Conservation (phyloP, 1,140 invertebrate genomes). For the Sycophaga agraensis region DNA sequence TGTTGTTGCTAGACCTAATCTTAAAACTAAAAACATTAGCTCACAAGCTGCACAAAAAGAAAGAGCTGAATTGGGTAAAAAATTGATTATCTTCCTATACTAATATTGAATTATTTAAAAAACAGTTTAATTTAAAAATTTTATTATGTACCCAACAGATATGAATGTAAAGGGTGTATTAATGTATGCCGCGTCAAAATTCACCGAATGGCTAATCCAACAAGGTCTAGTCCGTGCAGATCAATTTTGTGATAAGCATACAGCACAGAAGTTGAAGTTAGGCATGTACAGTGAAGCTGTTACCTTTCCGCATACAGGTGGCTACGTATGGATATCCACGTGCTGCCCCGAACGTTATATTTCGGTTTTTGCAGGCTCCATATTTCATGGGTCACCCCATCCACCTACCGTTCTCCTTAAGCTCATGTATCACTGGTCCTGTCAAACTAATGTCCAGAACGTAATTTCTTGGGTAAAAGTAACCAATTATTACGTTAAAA, state of each 20-base stretch:
- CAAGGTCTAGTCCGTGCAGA: conserved; percentile 76
- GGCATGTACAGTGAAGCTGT: conserved; percentile 81
- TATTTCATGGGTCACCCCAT: conserved; percentile 82
- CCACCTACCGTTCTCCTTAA: conserved; percentile 78
- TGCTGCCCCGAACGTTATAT: conserved; percentile 81
- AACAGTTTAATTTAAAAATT: neutral
- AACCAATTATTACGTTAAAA: conserved; percentile 73
- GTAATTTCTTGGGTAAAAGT: conserved; percentile 87
- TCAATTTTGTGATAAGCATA: conserved; percentile 71
- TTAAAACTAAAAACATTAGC: conserved; percentile 66
- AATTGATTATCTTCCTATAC: neutral
- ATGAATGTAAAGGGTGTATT: conserved; percentile 78
- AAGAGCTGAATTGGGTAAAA: conserved; percentile 55
- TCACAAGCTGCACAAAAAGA: conserved; percentile 47
- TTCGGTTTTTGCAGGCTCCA: conserved; percentile 81
- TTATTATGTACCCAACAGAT: conserved; percentile 36
- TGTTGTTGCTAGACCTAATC: conserved; percentile 75
- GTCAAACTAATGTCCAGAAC: conserved; percentile 84
- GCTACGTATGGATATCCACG: conserved; percentile 86
- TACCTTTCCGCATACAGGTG: conserved; percentile 82
- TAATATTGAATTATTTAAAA: neutral
- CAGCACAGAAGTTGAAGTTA: conserved; percentile 67
- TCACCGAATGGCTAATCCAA: conserved; percentile 87
- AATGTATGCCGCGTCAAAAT: conserved; percentile 75
- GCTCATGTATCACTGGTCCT: conserved; percentile 86